Evolutionary conservation across 2,888 invertebrate genomes (phyloP).

Genomic region (Chaitophorus viminalis): DNA sequence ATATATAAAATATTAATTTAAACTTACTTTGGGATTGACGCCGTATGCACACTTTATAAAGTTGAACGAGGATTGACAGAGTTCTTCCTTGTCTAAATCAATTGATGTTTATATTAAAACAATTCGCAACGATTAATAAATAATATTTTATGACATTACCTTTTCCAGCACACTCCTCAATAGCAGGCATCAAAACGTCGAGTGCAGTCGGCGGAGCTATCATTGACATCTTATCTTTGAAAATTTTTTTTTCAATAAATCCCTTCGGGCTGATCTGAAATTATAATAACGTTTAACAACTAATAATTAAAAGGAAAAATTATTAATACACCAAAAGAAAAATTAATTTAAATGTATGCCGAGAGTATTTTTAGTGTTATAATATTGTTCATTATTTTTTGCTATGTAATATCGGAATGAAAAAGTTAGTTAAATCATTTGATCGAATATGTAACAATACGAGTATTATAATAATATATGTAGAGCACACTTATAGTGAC

Average conservation of each 20-base stretch:
- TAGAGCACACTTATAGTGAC: too few relatives aligned
- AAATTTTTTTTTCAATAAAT: slow-evolving; percentile 10
- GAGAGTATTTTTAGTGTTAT: too few relatives aligned
- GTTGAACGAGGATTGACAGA: slow-evolving; percentile 18
- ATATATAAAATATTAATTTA: not conserved
- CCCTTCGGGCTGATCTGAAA: slow-evolving; percentile 11
- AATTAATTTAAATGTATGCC: too few relatives aligned
- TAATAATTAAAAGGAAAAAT: too few relatives aligned
- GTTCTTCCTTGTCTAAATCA: slow-evolving; percentile 22
- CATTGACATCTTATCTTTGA: slow-evolving; percentile 37
- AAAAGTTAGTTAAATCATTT: too few relatives aligned
- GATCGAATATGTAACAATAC: too few relatives aligned
- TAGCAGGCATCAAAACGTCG: not conserved
- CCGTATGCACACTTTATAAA: slow-evolving; percentile 13
- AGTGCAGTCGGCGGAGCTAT: not conserved
- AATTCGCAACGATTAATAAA: not conserved
- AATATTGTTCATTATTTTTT: too few relatives aligned
- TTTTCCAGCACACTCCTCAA: slow-evolving; percentile 27
- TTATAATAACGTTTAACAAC: too few relatives aligned
- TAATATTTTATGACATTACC: not conserved
- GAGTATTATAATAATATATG: too few relatives aligned
- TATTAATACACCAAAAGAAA: too few relatives aligned
- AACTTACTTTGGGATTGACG: slow-evolving; percentile 42
- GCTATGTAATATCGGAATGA: too few relatives aligned
- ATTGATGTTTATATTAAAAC: not conserved